Base-by-base conservation (phyloP, 2,888 invertebrate genomes). In the Macroteleia sp. region DNA sequence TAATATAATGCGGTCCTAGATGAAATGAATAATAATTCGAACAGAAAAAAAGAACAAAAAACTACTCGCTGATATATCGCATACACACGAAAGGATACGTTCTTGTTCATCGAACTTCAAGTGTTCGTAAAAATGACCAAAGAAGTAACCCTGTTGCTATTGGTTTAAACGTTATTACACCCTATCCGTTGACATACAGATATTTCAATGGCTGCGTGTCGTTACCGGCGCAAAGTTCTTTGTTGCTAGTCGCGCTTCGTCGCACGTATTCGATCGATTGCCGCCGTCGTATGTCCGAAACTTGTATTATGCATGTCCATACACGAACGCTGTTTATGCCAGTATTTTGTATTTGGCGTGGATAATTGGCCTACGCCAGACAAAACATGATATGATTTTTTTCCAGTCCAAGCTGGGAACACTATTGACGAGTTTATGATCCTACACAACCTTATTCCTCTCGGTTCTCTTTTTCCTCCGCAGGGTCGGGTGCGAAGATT, bases 201-300 rank as follows among this genome's bases (percentile, higher is more conserved):
- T 56, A 62, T 50, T 61, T 69, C 41, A 69, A 48, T 61, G 67
- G 66, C 54, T 41, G 76, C 52, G 57, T 70, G 69, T 64, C 69
- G 76, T 76, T 76, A 52, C 70, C 76, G 76, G 70, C 64, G 76
- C 76, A 70, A 70, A 70, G 70, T 76, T 70, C 76, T 76, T 76
- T 76, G 76, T 76, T 76, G 76, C 64, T 52, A 76, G 70, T 76
- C 44, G 76, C 70, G 76, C 70, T 62, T 70, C 57, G 64, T 46
- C 62, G 76, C 76, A 59, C 70, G 70, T 62, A 46, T 44, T 56
- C 76, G 76, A 76, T 76, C 76, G 76, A 76, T 75, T 17, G 67
- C 62, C 57, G 57, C 10, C 44, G 70, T 64, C 57, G 69, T 67
- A 76, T 44, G 76, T 70, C 76, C 76, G 62, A 70, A 69, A 75